Percentiles rank a stretch among this genome's conserved stretches.
These are phyloP conservation scores for Oreortyx pictus DNA, from an alignment of 2,797 vertebrate species.

Conservation along the genomic window DNA sequence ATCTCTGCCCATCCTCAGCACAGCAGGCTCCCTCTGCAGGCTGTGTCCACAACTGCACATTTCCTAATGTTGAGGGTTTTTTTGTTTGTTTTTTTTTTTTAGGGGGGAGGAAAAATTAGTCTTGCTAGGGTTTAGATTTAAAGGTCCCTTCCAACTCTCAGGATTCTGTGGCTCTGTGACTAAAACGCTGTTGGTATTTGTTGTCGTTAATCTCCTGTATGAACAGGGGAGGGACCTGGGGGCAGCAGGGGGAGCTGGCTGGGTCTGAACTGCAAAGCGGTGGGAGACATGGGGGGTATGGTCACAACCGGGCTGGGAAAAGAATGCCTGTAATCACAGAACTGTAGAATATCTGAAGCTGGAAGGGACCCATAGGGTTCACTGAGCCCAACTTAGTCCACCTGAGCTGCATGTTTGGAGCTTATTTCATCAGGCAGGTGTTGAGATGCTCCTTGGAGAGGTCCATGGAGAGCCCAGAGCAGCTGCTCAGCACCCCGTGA, in stretches of 20 bases:
- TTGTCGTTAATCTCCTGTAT: background rate
- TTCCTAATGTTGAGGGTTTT: background rate
- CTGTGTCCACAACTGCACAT: background rate
- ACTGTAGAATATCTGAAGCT: no score
- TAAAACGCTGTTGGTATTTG: background rate
- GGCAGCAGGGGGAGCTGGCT: background rate
- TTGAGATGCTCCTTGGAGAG: background rate
- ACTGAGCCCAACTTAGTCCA: no score
- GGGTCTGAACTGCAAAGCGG: background rate
- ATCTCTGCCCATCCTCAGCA: background rate
- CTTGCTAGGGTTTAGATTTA: background rate
- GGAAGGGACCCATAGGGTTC: no score
- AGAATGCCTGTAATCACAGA: background rate
- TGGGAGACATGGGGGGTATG: no score
- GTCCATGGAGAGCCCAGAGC: fast-evolving
- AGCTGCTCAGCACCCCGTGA: background rate
- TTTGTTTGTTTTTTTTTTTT: no score
- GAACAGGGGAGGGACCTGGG: background rate
- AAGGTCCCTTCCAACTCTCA: no score
- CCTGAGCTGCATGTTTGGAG: background rate
- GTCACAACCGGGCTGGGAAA: background rate
- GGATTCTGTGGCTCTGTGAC: no score
- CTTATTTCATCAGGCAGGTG: background rate
- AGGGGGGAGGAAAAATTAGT: background rate
- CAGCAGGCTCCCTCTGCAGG: slow-evolving; percentile 33